Evolutionary conservation across 1,140 invertebrate species (phyloP), one percentile per base, ranked within the genome.

Genomic region (Danaus plexippus): DNA sequence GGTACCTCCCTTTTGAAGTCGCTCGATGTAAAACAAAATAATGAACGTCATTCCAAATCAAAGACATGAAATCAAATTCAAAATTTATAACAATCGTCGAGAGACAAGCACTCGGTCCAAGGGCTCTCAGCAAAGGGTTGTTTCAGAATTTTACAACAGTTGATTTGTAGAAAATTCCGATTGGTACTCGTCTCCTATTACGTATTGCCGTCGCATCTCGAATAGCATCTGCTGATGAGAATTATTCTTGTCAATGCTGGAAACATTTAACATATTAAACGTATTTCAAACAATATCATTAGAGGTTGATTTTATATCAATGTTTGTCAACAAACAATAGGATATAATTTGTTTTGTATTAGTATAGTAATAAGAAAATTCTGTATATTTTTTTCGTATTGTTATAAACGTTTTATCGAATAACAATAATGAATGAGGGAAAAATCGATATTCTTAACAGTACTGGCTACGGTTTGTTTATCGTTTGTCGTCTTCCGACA

Each of bases 151-250:
- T 75, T 69, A 73, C 69, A 72, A 76, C 69, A 58, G 69, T 67
- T 76, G 71, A 78, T 78, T 76, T 75, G 63, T 67, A 75, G 66
- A 67, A 73, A 71, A 75, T 71, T 68, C 68, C 69, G 65, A 78
- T 75, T 73, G 71, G 64, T 64, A 67, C 65, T 67, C 40, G 55
- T 55, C 15, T 13, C 41, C 43, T 49, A 52, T 67, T 71, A 64
- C 72, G 65, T 74, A 54, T 71, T n/a, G 10, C 41, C 11, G 59
- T 65, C 9, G 47, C 41, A 13, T 55, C n/a, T 9, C 46, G 22
- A 18, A 61, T 57, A 50, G 55, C 54, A 41, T 59, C 52, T 52
- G 45, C 13, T 13, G 56, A 47, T 58, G 52, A 52, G 43, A 52
- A 45, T 50, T 41, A 9, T 1, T 15, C 15, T 15, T 15, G 15